phyloP scores from a whole-genome alignment of 2,888 invertebrate genomes.

The Carcina quercana region DNA sequence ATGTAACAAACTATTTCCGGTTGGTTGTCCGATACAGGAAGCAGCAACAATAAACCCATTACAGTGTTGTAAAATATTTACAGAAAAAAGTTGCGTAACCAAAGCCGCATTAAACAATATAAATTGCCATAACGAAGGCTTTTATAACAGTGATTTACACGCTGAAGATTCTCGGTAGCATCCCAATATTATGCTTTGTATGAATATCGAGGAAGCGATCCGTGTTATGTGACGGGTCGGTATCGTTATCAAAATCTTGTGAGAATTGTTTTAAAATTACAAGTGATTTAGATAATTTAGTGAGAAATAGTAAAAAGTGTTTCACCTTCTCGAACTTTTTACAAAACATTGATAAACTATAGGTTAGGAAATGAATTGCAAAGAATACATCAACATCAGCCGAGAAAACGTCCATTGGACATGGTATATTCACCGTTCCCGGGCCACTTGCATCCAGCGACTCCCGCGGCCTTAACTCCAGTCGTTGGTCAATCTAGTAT shows the following conservation, averaged over 20 bases:
- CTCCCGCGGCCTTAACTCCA: too few species aligned
- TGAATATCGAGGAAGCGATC: constrained; percentile 5
- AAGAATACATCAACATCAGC: too few species aligned
- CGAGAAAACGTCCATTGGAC: too few species aligned
- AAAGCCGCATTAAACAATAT: constrained; percentile 33
- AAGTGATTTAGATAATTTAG: too few species aligned
- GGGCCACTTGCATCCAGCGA: too few species aligned
- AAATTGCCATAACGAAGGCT: constrained; percentile 39
- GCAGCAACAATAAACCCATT: constrained; percentile 42
- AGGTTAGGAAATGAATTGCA: too few species aligned
- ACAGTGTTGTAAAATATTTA: constrained; percentile 49
- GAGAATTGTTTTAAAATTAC: constrained; percentile 6
- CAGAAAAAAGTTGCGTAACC: constrained; percentile 29
- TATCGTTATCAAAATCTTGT: constrained; percentile 3
- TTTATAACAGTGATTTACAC: constrained; percentile 34
- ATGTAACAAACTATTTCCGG: constrained; percentile 52
- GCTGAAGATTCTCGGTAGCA: constrained; percentile 19
- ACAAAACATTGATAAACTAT: too few species aligned
- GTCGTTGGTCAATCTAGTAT: too few species aligned
- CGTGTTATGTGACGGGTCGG: constrained; percentile 4
- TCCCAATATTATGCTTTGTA: constrained; percentile 14
- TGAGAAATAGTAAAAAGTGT: too few species aligned
- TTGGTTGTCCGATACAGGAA: constrained; percentile 35
- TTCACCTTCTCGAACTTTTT: too few species aligned
- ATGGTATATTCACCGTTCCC: too few species aligned